Percentiles rank a stretch among this genome's conserved stretches.
Conservation (phyloP, 2,797 vertebrate genomes). For the Myotis myotis region DNA sequence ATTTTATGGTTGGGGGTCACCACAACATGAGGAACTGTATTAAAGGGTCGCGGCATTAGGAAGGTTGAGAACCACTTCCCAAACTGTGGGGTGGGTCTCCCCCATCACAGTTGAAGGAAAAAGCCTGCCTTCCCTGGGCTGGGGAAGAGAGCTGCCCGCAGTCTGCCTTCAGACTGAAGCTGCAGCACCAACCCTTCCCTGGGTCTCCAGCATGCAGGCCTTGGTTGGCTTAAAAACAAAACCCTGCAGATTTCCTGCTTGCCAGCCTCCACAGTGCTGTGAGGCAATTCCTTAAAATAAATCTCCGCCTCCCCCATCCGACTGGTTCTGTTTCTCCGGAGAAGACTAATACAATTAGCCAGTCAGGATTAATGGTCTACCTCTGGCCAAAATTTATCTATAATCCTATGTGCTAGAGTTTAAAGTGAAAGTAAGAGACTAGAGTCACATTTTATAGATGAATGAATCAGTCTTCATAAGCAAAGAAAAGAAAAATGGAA, state of each 20-base stretch:
- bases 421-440: slow-evolving; percentile 7
- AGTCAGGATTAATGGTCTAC: slow-evolving; percentile 26
- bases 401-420: neutral
- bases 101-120: neutral
- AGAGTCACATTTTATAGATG: neutral
- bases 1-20: too few species aligned
- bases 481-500: slow-evolving; percentile 38
- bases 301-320: neutral
- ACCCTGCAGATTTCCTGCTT: neutral
- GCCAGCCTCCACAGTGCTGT: neutral
- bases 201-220: too few species aligned
- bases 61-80: too few species aligned
- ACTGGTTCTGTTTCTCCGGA: neutral
- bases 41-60: too few species aligned
- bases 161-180: neutral
- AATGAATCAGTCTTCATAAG: slow-evolving; percentile 1
- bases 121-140: neutral
- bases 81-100: neutral
- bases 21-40: too few species aligned
- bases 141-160: neutral
- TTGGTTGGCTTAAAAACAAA: neutral
- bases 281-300: neutral
- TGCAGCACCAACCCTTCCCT: neutral
- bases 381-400: neutral
- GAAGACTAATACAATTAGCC: neutral